phyloP scores from a whole-genome alignment of 1,140 invertebrate genomes.

The Eriosoma lanigerum region DNA sequence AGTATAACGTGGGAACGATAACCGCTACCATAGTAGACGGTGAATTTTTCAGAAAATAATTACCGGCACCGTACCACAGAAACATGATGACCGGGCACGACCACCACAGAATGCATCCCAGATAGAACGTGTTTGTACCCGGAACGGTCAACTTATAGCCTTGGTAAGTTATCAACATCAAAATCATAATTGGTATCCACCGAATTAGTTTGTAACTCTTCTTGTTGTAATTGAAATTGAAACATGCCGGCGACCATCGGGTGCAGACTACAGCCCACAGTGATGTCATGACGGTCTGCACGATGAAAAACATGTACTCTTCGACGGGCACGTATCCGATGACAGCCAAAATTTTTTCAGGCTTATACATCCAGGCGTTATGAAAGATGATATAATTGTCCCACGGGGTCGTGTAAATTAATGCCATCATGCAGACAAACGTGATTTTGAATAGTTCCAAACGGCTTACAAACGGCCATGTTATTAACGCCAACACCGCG shows the following conservation, averaged over 20 bases:
- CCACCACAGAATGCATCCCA: constrained; percentile 43
- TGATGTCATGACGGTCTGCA: constrained; percentile 28
- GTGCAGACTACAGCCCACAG: constrained; percentile 23
- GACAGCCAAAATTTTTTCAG: constrained; percentile 23
- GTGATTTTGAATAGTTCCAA: constrained; percentile 33
- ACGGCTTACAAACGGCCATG: constrained; percentile 40
- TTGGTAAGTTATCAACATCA: not conserved
- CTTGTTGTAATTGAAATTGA: constrained; percentile 28
- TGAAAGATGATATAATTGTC: constrained; percentile 44
- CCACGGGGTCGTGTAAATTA: constrained; percentile 44
- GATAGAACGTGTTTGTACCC: constrained; percentile 21
- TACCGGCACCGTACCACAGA: constrained; percentile 29
- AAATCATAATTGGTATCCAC: constrained; percentile 29
- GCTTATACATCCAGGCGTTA: constrained; percentile 31
- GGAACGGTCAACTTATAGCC: not conserved
- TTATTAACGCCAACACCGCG: constrained; percentile 15
- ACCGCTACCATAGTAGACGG: not conserved
- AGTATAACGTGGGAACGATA: constrained; percentile 18
- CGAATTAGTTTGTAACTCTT: constrained; percentile 15
- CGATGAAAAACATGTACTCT: constrained; percentile 41
- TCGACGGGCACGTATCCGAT: constrained; percentile 42
- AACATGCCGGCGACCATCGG: constrained; percentile 33
- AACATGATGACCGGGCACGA: constrained; percentile 42
- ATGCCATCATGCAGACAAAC: constrained; percentile 26
- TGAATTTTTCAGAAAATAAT: constrained; percentile 36